phyloP scores from a whole-genome alignment of 2,888 invertebrate species.

The Gisinianus flammeolus region DNA sequence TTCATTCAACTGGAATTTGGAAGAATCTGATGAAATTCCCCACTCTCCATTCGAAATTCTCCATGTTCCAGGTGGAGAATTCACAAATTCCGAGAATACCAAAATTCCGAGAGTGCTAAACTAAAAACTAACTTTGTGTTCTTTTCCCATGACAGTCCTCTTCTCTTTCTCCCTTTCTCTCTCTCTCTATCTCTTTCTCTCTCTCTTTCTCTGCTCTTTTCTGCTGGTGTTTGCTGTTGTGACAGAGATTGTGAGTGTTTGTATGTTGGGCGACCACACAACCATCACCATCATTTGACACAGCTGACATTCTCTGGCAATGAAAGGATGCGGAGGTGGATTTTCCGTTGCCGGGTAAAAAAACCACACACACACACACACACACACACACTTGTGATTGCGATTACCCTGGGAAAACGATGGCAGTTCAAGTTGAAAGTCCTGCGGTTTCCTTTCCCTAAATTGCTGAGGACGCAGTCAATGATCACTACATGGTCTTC shows the following conservation, averaged over 20 bases:
- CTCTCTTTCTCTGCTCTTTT: background rate
- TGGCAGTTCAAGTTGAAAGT: background rate
- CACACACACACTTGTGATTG: background rate
- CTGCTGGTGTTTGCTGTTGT: background rate
- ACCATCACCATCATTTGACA: background rate
- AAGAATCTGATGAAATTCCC: too few species aligned
- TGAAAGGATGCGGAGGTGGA: too few species aligned
- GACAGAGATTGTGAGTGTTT: too few species aligned
- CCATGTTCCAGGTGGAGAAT: too few species aligned
- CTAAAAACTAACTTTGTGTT: too few species aligned
- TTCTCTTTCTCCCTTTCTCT: background rate
- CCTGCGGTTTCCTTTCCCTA: constrained; percentile 1
- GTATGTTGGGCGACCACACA: too few species aligned
- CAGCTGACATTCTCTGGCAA: constrained; percentile 3
- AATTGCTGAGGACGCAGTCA: constrained; percentile 44
- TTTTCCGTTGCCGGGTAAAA: too few species aligned
- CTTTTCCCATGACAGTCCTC: background rate
- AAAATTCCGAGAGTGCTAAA: too few species aligned
- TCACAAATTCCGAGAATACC: too few species aligned
- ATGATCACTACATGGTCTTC: constrained; percentile 13
- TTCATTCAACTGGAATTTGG: too few species aligned
- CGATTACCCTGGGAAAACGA: background rate
- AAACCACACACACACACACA: background rate
- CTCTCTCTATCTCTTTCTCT: background rate
- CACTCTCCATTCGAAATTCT: too few species aligned